Conservation (phyloP, 2,888 invertebrate genomes). For the Gari tellinella region DNA sequence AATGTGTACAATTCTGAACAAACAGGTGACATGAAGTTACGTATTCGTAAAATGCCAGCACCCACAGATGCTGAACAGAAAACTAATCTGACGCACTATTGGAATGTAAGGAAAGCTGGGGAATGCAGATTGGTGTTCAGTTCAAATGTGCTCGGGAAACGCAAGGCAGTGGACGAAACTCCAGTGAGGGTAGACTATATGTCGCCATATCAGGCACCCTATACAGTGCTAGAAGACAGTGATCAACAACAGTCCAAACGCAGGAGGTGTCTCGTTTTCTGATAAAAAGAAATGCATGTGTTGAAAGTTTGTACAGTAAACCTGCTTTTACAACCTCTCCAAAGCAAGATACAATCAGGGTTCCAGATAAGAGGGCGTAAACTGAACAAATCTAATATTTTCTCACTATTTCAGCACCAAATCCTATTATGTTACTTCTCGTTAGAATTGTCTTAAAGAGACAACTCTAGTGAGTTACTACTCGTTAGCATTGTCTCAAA, state of each 20-base stretch:
- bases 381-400: no score
- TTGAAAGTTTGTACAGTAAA: no score
- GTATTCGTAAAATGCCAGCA: conserved; percentile 48
- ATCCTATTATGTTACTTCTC: no score
- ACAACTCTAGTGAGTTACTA: no score
- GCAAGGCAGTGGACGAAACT: conserved; percentile 36
- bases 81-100: conserved; percentile 64
- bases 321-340: no score
- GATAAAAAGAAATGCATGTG: no score
- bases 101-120: conserved; percentile 72
- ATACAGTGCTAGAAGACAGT: background rate
- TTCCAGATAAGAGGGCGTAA: no score
- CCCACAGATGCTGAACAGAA: conserved; percentile 43
- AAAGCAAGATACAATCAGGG: no score
- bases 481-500: no score
- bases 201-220: no score
- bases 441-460: no score
- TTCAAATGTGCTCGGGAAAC: conserved; percentile 51
- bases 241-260: conserved; percentile 30
- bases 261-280: conserved; percentile 51
- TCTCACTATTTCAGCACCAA: no score
- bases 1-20: conserved; percentile 48
- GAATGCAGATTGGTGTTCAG: conserved; percentile 73
- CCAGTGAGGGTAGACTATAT: background rate
- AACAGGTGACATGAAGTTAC: conserved; percentile 59